Evolutionary conservation across 2,888 invertebrate species (phyloP), one percentile per base, ranked within the genome.

Genomic region (Hemaris fuciformis): DNA sequence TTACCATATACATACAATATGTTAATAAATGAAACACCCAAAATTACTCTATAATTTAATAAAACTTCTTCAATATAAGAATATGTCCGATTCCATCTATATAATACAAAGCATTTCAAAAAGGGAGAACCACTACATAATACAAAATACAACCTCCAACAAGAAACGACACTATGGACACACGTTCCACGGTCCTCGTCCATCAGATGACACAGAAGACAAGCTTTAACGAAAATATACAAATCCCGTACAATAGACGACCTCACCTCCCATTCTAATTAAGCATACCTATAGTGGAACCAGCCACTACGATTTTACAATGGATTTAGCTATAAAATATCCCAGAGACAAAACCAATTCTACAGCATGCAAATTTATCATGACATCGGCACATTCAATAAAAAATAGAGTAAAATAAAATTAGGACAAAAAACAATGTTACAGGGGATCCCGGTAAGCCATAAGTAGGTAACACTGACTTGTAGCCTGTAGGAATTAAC

Each of bases 11-110:
- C n/a, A n/a, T n/a, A n/a, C n/a, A n/a, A n/a, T n/a, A 25, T 15
- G 8, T 20, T 56, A 15, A 58, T 61, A 77, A 84, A 84, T 81
- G 78, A 87, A 80, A 83, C 64, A 63, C 69, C 66, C 56, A 63
- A 65, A 64, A 69, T 74, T 81, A 77, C 83, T 86, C 84, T 75
- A 81, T 87, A 89, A 83, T 91, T 91, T 91, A 91, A 87, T 92
- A 92, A 91, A 92, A 90, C 87, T 89, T 89, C 80, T 84, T 88
- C 86, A 89, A 88, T 92, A 92, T 90, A 92, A 92, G 91, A 92
- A 92, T 92, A 92, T 89, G 90, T 91, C 91, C 88, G 90, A 91
- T 91, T 91, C 91, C 90, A 90, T 91, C 89, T 87, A 84, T 86
- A 88, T 85, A 88, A 88, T 91, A 92, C 91, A 93, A 89, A 91